Evolutionary conservation across 2,113 vertebrate species (phyloP), one percentile per base, ranked within the genome.

Genomic region (Protomyctophum bolini): DNA sequence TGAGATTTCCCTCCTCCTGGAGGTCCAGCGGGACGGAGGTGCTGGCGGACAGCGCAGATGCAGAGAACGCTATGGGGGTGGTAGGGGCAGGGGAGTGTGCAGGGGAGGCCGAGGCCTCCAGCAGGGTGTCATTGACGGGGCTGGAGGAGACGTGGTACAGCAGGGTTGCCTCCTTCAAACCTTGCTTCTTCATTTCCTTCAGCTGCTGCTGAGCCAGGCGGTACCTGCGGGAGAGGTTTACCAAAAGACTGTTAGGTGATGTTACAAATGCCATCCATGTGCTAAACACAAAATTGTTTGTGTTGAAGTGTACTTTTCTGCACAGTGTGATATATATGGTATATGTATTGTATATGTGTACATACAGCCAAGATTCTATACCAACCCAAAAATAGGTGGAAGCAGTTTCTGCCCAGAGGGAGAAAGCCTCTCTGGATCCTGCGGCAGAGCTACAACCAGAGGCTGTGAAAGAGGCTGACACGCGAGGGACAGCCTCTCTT

Each of bases 151-250:
- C 96, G 0, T 97, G 97, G 83, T 99, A 99, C 65, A 98, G 85
- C 62, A 96, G 95, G 10, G 96, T 99, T 65, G 95, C 94, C 73
- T 99, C 97, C 0, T 93, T 98, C 70, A 98, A 87, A 0, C 97
- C 98, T 54, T 94, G 95, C 87, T 94, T 98, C 86, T 98, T 98
- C 98, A 99, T 99, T 82, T 98, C 97, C 63, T 98, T 99, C 76
- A 98, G 70, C 88, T 99, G 98, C 82, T 97, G 96, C 79, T 99
- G 98, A 28, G 98, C 98, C 9, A 99, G 86, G 6, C 95, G 96
- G 80, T 99, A 99, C 61, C 91, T 92, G 4, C n/a, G 28, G 59
- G 7, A 77, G 51, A 75, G 10, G 9, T 10, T 29, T 10, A 59
- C 2, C 11, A 28, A 10, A 33, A 33, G 6, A 33, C 50, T 6